Percentiles rank a stretch among this genome's conserved stretches.
These are phyloP conservation scores for Stictonetta naevosa DNA, from an alignment of 2,113 vertebrate genomes.

Conservation along the genomic window DNA sequence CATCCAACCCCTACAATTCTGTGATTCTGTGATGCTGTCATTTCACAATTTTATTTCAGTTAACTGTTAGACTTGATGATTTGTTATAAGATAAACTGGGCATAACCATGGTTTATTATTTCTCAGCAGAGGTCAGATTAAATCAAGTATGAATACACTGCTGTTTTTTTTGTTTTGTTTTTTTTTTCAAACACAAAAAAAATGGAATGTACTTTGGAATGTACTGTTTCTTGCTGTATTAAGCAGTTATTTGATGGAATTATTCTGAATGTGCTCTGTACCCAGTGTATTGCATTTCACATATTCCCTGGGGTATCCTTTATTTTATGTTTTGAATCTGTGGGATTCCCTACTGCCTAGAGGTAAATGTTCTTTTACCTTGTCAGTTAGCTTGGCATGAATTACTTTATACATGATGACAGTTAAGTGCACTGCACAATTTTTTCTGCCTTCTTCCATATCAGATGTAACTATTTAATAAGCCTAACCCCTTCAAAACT, in stretches of 20 bases:
- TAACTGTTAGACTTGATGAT: not conserved
- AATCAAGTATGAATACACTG: not conserved
- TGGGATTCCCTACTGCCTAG: constrained; percentile 2
- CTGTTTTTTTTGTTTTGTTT: not conserved
- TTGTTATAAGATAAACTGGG: not conserved
- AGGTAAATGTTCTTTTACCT: constrained; percentile 31
- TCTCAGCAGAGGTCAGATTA: not conserved
- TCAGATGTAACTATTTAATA: not conserved
- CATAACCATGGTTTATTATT: not conserved
- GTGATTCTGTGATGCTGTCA: not conserved
- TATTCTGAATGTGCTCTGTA: not conserved
- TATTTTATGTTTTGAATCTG: not conserved
- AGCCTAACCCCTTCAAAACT: not conserved
- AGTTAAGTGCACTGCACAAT: not conserved
- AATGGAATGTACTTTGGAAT: no score
- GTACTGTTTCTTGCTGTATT: not conserved
- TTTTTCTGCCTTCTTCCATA: not conserved
- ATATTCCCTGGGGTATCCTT: not conserved
- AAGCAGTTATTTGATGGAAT: not conserved
- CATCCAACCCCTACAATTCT: no score
- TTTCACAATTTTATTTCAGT: not conserved
- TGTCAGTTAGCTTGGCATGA: constrained; percentile 2
- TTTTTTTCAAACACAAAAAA: no score
- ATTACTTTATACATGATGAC: constrained; percentile 5
- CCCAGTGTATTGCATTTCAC: not conserved